Base-by-base conservation (phyloP, 1,140 invertebrate species). In the Drosophila prosaltans region DNA sequence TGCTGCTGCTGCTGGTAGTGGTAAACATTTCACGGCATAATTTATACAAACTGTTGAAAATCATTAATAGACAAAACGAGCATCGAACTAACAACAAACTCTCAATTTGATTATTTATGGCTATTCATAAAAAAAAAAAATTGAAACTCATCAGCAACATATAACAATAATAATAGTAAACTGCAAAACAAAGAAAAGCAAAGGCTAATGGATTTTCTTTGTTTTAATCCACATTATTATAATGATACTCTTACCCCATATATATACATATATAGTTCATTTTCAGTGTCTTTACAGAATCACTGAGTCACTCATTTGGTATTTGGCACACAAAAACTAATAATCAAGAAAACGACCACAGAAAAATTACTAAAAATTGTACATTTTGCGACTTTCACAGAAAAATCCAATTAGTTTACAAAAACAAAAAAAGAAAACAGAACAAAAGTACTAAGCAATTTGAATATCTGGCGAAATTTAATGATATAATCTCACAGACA, bases 1-100 rank as follows among this genome's bases (percentile, higher is more conserved):
- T 16, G 16, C 16, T 16, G 16, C 16, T 16, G 16, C 16, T 16
- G 16, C 16, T 16, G 16, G 16, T 16, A 0, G 16, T 16, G 16
- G 16, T 16, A 16, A 16, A 85, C 45, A 78, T 78, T 84, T 69
- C 72, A 79, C 69, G 79, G 72, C 80, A 86, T 86, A 86, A 88
- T 83, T 82, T 82, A 83, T 74, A 88, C 83, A 78, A 88, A 82
- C 79, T 77, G 73, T 88, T 83, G 75, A 88, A 80, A 72, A 72
- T 59, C 43, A 54, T 48, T 36, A 62, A 51, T 51, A 51, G 45
- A 51, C 45, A 51, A 51, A 51, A 24, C 45, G 55, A 39, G 45
- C 67, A 57, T 32, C 26, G 41, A 58, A 67, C 55, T 39, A 70
- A 74, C 63, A 75, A 57, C 59, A 55, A 61, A 61, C 59, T 64